These are phyloP conservation scores for Nomada fucata DNA, from an alignment of 2,888 invertebrate species.

Conservation along the genomic window DNA sequence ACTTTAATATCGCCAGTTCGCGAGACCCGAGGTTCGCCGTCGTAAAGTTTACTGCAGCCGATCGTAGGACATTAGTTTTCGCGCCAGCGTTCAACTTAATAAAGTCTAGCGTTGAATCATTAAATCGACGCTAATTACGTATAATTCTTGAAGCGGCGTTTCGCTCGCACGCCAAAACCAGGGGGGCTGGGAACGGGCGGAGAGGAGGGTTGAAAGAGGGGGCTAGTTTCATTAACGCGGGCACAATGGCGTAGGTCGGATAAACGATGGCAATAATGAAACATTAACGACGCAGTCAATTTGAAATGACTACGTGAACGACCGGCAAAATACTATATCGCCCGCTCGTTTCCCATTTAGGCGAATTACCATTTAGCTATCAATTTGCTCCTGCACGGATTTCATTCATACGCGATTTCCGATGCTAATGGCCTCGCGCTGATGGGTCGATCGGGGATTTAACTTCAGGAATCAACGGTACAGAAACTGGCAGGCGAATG, in stretches of 20 bases:
- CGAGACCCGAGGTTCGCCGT: conserved; percentile 1
- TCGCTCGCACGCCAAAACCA: conserved; percentile 24
- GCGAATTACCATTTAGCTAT: conserved; percentile 68
- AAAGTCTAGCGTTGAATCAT: conserved; percentile 63
- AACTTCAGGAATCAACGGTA: not conserved
- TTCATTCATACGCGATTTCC: conserved; percentile 61
- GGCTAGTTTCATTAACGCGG: conserved; percentile 74
- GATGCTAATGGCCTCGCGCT: conserved; percentile 39
- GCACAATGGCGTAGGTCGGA: conserved; percentile 65
- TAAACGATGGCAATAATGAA: conserved; percentile 78
- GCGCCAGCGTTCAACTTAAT: conserved; percentile 53
- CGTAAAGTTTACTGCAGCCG: conserved; percentile 49
- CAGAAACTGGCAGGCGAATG: not conserved
- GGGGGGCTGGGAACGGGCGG: conserved; percentile 7
- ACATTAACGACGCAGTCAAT: conserved; percentile 77
- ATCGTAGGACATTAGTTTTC: conserved; percentile 51
- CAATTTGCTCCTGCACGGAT: conserved; percentile 63
- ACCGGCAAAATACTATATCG: conserved; percentile 72
- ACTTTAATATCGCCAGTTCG: conserved; percentile 14
- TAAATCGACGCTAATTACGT: conserved; percentile 67
- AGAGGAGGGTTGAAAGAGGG: conserved; percentile 5
- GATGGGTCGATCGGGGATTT: conserved; percentile 40
- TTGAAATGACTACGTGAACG: conserved; percentile 74
- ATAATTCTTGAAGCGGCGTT: conserved; percentile 70
- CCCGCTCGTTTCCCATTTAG: conserved; percentile 61